These are phyloP conservation scores for Atherix ibis DNA, from an alignment of 2,888 invertebrate species.

Conservation along the genomic window DNA sequence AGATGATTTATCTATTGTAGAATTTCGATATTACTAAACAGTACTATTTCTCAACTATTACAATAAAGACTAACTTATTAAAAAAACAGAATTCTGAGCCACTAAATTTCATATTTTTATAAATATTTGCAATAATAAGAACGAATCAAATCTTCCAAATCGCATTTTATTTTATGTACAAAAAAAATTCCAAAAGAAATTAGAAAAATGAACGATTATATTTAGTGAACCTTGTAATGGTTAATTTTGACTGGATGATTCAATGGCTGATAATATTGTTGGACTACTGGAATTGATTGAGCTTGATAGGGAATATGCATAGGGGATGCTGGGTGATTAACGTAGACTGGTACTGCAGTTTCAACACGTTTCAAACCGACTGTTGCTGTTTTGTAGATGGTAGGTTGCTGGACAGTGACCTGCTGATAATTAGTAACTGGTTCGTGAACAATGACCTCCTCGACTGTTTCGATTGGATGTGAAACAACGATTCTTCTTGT, in stretches of 20 bases:
- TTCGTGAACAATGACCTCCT: constrained; percentile 41
- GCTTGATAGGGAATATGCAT: neutral
- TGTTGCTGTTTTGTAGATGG: constrained; percentile 32
- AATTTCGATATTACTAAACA: no score
- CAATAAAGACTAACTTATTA: no score
- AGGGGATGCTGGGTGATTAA: neutral
- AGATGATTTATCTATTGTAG: no score
- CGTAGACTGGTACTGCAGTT: neutral
- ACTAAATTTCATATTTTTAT: no score
- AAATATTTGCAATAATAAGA: no score
- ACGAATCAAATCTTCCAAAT: no score
- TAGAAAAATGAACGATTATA: no score
- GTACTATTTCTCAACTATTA: no score
- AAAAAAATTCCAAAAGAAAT: no score
- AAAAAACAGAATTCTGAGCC: no score
- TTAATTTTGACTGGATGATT: neutral
- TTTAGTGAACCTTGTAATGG: neutral
- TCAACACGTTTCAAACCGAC: neutral
- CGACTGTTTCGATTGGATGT: constrained; percentile 43
- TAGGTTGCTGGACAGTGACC: constrained; percentile 40
- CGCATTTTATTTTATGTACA: no score
- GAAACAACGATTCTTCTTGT: constrained; percentile 44
- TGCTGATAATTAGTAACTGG: constrained; percentile 42
- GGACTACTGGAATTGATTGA: neutral
- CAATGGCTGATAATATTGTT: neutral